A percentile compares a stretch with the other conserved stretches of the same genome.
Evolutionary conservation across 2,797 vertebrate species (phyloP).

Genomic region (Luscinia megarhynchos): DNA sequence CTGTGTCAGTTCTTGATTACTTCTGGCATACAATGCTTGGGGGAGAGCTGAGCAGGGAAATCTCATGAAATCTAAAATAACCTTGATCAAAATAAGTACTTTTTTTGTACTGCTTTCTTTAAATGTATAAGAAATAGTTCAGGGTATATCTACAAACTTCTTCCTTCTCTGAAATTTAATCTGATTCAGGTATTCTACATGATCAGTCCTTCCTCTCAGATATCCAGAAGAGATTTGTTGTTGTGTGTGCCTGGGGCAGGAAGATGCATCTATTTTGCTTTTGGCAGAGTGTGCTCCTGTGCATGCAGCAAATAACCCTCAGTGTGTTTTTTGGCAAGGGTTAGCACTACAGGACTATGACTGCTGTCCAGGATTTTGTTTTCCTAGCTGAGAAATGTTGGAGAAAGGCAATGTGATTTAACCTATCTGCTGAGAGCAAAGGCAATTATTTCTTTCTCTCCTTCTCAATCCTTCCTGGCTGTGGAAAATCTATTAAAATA

Average conservation of each 20-base stretch:
- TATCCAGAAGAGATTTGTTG: background rate
- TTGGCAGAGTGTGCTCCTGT: background rate
- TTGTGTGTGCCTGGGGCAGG: background rate
- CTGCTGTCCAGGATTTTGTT: background rate
- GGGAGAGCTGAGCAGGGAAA: background rate
- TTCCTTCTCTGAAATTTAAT: background rate
- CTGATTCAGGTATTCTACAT: background rate
- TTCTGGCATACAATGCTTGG: background rate
- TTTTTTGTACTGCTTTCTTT: background rate
- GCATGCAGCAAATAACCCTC: background rate
- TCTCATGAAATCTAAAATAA: constrained; percentile 1
- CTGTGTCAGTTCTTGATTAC: background rate
- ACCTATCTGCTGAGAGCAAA: background rate
- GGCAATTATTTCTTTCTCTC: background rate
- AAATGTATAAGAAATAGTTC: background rate
- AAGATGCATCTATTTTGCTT: background rate
- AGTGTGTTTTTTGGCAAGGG: background rate
- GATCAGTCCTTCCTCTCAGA: background rate
- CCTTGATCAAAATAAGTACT: background rate
- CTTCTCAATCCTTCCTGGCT: background rate
- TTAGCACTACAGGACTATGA: background rate
- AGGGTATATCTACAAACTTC: background rate
- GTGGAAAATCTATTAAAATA: constrained; percentile 1
- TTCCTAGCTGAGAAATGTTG: background rate
- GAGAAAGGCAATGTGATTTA: background rate